Evolutionary conservation across 1,140 invertebrate species (phyloP).

Genomic region (Trichogramma pretiosum): DNA sequence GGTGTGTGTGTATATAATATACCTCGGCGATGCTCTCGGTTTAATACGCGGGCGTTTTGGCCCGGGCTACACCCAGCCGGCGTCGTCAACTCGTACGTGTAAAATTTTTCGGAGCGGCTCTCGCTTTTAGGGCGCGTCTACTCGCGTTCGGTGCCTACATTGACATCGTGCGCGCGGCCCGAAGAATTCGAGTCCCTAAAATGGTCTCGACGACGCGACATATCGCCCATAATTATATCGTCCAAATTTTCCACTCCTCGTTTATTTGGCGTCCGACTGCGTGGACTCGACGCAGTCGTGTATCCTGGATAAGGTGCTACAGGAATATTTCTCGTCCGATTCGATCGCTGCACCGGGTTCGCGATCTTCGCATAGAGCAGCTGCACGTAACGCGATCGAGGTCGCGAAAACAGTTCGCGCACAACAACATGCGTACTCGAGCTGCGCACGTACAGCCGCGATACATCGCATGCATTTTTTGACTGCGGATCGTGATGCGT

Average conservation of each 20-base stretch:
- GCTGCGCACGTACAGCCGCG: too few relatives aligned
- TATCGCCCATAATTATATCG: background rate
- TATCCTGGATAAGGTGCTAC: background rate
- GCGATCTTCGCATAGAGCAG: too few relatives aligned
- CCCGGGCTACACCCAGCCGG: background rate
- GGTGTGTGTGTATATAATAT: conserved; percentile 3
- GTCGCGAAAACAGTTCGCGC: too few relatives aligned
- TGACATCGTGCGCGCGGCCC: too few relatives aligned
- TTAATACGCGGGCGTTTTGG: conserved; percentile 8
- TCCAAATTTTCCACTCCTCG: background rate
- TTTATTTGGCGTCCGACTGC: background rate
- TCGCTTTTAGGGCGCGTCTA: background rate
- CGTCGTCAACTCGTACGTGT: background rate
- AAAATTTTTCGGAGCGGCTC: background rate
- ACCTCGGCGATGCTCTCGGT: conserved; percentile 7
- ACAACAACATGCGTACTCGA: too few relatives aligned
- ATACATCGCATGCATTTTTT: background rate
- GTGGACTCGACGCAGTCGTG: background rate
- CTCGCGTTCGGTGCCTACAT: background rate
- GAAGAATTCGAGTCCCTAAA: background rate
- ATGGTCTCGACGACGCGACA: background rate
- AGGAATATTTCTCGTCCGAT: too few relatives aligned
- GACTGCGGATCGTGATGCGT: background rate
- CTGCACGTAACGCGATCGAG: too few relatives aligned
- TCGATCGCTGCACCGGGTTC: too few relatives aligned